Evolutionary conservation across 30 jellyfish, hydroid and myxozoan genomes (phyloP).

Genomic region (Haliclystus octoradiatus): DNA sequence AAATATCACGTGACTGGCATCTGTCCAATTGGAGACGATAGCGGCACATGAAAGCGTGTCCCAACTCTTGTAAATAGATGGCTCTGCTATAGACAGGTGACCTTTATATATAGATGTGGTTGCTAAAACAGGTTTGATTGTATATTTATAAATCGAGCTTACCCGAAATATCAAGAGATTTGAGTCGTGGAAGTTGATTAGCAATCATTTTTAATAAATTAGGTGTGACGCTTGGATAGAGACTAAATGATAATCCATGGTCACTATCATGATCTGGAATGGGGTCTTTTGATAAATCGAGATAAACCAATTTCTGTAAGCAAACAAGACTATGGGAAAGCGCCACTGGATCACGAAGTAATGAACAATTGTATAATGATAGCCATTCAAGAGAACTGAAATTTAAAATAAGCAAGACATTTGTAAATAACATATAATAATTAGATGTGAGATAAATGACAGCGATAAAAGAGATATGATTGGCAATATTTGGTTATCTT

Average conservation of each 20-base stretch:
- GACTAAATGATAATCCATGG: not conserved
- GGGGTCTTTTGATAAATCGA: conserved; percentile 48
- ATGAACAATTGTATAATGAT: conserved; percentile 18
- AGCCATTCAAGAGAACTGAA: conserved; percentile 42
- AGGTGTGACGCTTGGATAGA: conserved; percentile 5
- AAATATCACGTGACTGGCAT: no score
- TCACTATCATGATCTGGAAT: not conserved
- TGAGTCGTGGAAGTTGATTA: conserved; percentile 20
- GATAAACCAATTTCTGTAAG: conserved; percentile 30
- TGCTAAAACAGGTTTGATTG: no score
- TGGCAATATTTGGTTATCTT: no score
- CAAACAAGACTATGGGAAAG: not conserved
- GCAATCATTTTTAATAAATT: conserved; percentile 17
- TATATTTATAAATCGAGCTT: no score
- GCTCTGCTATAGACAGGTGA: no score
- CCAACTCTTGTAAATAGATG: no score
- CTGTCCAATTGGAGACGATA: no score
- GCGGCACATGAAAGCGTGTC: no score
- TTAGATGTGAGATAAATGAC: no score
- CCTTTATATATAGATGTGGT: no score
- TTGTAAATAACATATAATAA: no score
- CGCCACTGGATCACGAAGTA: not conserved
- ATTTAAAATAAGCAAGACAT: not conserved
- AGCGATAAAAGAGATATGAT: no score
- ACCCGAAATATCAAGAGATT: conserved; percentile 77